Evolutionary conservation across 2,113 vertebrate species (phyloP), one percentile per base, ranked within the genome.

Genomic region (Gymnobelideus leadbeateri): DNA sequence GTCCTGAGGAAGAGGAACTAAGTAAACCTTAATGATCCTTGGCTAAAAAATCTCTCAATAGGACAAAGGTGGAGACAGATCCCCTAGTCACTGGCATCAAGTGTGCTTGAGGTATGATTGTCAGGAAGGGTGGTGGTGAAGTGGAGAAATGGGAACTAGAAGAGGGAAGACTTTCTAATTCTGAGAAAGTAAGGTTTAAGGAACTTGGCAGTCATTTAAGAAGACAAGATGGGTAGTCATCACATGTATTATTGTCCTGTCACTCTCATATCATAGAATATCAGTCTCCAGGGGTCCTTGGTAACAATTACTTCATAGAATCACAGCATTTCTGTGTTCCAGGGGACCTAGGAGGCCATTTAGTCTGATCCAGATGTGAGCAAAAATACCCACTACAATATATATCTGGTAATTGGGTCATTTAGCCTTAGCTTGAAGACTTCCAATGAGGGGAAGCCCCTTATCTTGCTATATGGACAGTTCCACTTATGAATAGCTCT

Each of bases 181-280:
- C 68, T 43, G 68, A 84, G n/a, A 84, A 84, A 23, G n/a, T 84
- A n/a, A 84, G 16, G 52, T 89, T 89, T 46, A 61, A 89, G 91
- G 57, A 92, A 77, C 43, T 31, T 8, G 91, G 51, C 50, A 92
- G 31, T 68, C 95, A 12, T 84, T 12, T 93, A 43, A 93, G 94
- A 55, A 92, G 31, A 91, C 21, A 90, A 46, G 68, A 68, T 92
- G 46, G 95, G 53, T 43, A 43, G 16, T 92, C 93, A 92, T 91
- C 93, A 93, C 28, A 61, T 89, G 23, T 89, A 90, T 49, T 93
- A 93, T 90, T 68, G 89, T 57, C 8, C 46, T 91, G 31, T 91
- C 51, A 84, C 91, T 96, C 68, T 96, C 26, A 95, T 55, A 89
- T 57, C 24, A 91, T 9, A 92, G 24, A 51, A 46, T 50, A 26